phyloP scores from a whole-genome alignment of 2,888 invertebrate species.

The Drosophila sordidula region DNA sequence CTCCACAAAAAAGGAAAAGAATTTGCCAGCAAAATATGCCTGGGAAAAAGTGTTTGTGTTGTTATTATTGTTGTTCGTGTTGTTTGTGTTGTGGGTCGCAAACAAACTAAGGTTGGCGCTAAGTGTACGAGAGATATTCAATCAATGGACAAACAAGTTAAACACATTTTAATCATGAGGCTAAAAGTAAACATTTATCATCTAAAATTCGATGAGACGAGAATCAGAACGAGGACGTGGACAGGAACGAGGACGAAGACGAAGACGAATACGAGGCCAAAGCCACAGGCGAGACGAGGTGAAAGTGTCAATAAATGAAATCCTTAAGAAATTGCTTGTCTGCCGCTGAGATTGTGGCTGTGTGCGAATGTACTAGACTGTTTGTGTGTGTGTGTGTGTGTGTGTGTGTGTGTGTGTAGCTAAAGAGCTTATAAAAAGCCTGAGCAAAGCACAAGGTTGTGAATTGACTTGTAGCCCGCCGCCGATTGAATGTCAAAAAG shows the following conservation, averaged over 20 bases:
- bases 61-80: conserved; percentile 12
- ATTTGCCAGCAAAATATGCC: conserved; percentile 42
- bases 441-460: conserved; percentile 47
- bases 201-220: conserved; percentile 54
- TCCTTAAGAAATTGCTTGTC: conserved; percentile 79
- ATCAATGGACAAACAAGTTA: conserved; percentile 77
- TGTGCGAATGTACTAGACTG: neutral
- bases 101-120: conserved; percentile 15
- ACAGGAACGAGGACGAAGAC: conserved; percentile 1
- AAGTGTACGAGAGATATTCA: conserved; percentile 55
- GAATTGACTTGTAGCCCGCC: conserved; percentile 12
- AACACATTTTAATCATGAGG: conserved; percentile 80
- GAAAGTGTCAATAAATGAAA: conserved; percentile 80
- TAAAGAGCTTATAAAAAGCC: conserved; percentile 51
- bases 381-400: neutral
- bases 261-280: conserved; percentile 22
- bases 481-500: conserved; percentile 73
- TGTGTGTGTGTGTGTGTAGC: conserved; percentile 24
- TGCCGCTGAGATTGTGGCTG: conserved; percentile 41
- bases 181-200: conserved; percentile 74
- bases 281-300: conserved; percentile 57
- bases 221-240: conserved; percentile 18
- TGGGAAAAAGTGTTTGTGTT: conserved; percentile 28
- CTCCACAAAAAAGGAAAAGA: neutral
- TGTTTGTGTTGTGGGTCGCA: conserved; percentile 36